These are phyloP conservation scores for Nymphalis c-album DNA, from an alignment of 2,888 invertebrate species.

Conservation along the genomic window DNA sequence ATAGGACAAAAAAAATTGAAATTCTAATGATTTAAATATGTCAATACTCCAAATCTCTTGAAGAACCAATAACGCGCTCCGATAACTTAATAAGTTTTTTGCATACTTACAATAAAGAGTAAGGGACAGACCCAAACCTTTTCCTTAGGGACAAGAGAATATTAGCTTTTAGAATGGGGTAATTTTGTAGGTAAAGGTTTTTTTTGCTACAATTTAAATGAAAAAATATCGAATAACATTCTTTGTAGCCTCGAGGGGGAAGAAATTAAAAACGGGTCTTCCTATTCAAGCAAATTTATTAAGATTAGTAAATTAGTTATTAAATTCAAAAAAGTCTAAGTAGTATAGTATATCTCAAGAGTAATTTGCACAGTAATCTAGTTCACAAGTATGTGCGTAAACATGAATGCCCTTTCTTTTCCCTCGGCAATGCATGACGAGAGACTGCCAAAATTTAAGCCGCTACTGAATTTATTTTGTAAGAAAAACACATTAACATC, in stretches of 20 bases:
- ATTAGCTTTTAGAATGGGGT: conserved; percentile 32
- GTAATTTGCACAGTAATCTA: too few relatives aligned
- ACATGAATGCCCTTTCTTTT: too few relatives aligned
- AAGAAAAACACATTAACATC: too few relatives aligned
- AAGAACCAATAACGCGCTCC: conserved; percentile 35
- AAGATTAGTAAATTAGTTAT: too few relatives aligned
- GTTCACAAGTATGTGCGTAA: too few relatives aligned
- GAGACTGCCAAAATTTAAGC: too few relatives aligned
- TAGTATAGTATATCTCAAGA: too few relatives aligned
- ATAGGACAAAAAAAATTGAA: conserved; percentile 33
- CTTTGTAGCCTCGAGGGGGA: not conserved
- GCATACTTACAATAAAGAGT: conserved; percentile 40
- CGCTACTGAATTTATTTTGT: too few relatives aligned
- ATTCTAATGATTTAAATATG: not conserved
- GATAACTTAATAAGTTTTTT: conserved; percentile 40
- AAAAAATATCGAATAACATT: conserved; percentile 21
- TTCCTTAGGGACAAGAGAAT: conserved; percentile 34
- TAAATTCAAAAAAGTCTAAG: too few relatives aligned
- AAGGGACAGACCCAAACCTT: conserved; percentile 36
- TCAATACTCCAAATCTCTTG: conserved; percentile 10
- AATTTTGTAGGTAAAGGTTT: conserved; percentile 29
- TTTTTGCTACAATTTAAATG: conserved; percentile 22
- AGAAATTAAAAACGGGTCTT: not conserved
- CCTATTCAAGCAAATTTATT: too few relatives aligned
- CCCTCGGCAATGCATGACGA: too few relatives aligned